Base-by-base conservation (phyloP, 2,797 vertebrate genomes). In the Gila robusta region DNA sequence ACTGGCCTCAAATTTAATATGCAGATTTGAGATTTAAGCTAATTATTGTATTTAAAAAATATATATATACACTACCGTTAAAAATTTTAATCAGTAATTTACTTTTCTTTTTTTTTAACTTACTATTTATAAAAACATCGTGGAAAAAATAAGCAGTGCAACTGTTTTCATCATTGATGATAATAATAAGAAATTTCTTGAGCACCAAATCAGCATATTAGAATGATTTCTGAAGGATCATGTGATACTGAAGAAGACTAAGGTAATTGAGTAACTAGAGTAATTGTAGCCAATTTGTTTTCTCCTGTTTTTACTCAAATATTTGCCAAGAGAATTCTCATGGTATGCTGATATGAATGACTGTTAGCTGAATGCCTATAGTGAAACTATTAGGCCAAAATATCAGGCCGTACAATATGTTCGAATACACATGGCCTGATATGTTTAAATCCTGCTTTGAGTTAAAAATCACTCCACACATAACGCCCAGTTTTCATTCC, bases 401-500 rank as follows among this genome's bases (percentile, higher is more conserved):
- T 83, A 86, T 87, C 72, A 54, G 70, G 72, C 47, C n/a, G 5
- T 66, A 17, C 16, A 66, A 14, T 86, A 28, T 67, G 62, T 28
- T 52, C 2, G 26, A 49, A 80, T 28, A 73, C 74, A 62, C 54
- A 19, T 49, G 47, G 82, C 66, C 85, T 64, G 80, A 91, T 91
- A 89, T 79, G 86, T 92, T 71, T 91, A 23, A 41, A 14, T 84
- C 52, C 35, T 79, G 32, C 56, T 73, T 74, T 74, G 69, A 74
- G 78, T 28, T 78, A 69, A 89, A 89, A 93, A 91, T 91, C 91
- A 86, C 84, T 92, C 93, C 92, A 92, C 92, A 83, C 35, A 12
- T 49, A 66, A 47, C 1, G 32, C 52, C 54, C 54, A 39, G 17
- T 39, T 64, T 79, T 83, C 39, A 56, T 74, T 62, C 44, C n/a